These are phyloP conservation scores for Cossypha caffra DNA, from an alignment of 2,797 vertebrate species.

Conservation along the genomic window DNA sequence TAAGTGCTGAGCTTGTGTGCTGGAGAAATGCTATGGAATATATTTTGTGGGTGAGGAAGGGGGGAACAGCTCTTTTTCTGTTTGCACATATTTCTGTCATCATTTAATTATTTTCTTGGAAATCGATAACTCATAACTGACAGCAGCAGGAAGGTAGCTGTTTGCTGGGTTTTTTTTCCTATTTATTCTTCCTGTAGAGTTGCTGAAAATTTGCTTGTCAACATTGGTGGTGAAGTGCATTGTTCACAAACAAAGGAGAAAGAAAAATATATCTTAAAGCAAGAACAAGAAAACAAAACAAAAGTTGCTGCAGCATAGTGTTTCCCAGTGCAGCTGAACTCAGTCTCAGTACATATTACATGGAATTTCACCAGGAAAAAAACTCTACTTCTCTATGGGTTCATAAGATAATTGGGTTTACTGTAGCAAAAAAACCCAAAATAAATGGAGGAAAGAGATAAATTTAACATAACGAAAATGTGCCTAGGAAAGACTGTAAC, in stretches of 20 bases:
- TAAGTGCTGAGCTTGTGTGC: not conserved
- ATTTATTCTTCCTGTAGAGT: not conserved
- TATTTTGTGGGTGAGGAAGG: not conserved
- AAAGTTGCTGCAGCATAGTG: not conserved
- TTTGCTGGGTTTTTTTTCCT: not conserved
- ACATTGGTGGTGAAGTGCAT: not conserved
- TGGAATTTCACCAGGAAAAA: not conserved
- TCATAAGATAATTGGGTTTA: not conserved
- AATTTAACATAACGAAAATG: not conserved
- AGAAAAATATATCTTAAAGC: not conserved
- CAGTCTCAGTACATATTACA: not conserved
- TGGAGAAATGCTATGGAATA: not conserved
- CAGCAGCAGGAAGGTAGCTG: not conserved
- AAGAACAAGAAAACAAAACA: not conserved
- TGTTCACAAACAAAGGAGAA: conserved; percentile 4
- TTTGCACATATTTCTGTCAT: not conserved
- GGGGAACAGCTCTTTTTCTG: not conserved
- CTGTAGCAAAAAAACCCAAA: not conserved
- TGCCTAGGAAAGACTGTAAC: not conserved
- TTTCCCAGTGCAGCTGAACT: not conserved
- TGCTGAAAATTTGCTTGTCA: conserved; percentile 41
- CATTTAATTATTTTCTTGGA: not conserved
- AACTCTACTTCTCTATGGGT: not conserved
- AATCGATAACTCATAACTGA: conserved; percentile 25
- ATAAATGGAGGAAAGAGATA: not conserved